phyloP scores from a whole-genome alignment of 2,797 vertebrate species.

The Remorina albescens region DNA sequence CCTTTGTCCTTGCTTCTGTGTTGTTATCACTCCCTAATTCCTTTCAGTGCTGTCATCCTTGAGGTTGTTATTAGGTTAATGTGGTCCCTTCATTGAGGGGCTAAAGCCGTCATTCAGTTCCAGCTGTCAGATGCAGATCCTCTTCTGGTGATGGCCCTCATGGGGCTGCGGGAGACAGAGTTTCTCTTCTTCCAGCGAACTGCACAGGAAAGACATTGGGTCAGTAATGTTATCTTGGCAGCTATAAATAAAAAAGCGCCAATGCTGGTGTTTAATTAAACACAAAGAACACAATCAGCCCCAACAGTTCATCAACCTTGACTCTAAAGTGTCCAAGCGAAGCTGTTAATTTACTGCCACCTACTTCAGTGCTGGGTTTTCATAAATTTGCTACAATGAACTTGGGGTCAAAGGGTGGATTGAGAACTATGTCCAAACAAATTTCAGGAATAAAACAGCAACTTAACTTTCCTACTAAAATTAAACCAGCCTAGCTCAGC shows the following conservation, averaged over 20 bases:
- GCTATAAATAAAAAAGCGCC: conserved; percentile 16
- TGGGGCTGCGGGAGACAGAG: conserved; percentile 83
- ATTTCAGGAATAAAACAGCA: no score
- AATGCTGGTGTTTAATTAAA: conserved; percentile 24
- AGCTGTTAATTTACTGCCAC: conserved; percentile 13
- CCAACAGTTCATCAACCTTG: neutral
- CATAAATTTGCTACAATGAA: conserved; percentile 9
- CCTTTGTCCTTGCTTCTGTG: conserved; percentile 13
- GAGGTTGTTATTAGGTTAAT: conserved; percentile 45
- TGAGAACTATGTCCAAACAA: neutral
- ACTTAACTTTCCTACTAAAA: no score
- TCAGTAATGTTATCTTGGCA: conserved; percentile 8
- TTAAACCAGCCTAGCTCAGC: no score
- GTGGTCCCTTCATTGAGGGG: conserved; percentile 5
- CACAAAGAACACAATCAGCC: neutral
- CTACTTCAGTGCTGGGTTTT: neutral
- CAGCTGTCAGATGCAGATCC: conserved; percentile 81
- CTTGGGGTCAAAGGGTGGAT: neutral
- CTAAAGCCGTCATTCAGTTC: conserved; percentile 67
- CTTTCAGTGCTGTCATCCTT: conserved; percentile 31
- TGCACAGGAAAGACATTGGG: conserved; percentile 46
- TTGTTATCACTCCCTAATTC: conserved; percentile 22
- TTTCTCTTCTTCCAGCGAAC: conserved; percentile 86
- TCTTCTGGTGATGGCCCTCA: conserved; percentile 79
- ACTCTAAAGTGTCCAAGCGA: neutral